phyloP scores from a whole-genome alignment of 92 coral and sea anemone species.

The Parazoanthus swiftii region DNA sequence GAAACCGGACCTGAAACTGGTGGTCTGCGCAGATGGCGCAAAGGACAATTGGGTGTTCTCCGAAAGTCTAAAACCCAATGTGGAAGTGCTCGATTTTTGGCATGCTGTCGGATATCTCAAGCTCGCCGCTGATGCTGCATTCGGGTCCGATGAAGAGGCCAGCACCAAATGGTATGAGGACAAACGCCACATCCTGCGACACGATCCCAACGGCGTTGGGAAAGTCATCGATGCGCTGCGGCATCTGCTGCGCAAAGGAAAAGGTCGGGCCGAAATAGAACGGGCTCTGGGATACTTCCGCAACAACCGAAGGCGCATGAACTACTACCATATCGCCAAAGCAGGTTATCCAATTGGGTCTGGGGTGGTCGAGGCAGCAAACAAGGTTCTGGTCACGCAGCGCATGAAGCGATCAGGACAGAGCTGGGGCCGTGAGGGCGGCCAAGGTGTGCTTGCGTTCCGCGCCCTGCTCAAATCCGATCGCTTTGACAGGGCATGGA shows the following conservation, averaged over 20 bases:
- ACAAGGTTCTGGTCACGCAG: background rate
- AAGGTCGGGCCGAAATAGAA: background rate
- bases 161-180: constrained; percentile 8
- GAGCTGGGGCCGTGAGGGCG: constrained; percentile 13
- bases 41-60: no score
- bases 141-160: constrained; percentile 14
- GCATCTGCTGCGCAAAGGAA: constrained; percentile 13
- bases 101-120: constrained; percentile 14
- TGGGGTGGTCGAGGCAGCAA: no score
- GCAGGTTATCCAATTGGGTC: no score
- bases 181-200: constrained; percentile 11
- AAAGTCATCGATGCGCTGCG: constrained; percentile 15
- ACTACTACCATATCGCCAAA: no score
- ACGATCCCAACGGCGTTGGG: constrained; percentile 16
- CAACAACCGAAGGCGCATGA: no score
- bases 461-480: constrained; percentile 11
- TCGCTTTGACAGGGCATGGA: constrained; percentile 5
- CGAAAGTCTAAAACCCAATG: background rate
- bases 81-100: constrained; percentile 14
- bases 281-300: no score
- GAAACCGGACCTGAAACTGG: constrained; percentile 8
- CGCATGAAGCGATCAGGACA: constrained; percentile 10
- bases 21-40: no score
- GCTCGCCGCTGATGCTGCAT: constrained; percentile 17
- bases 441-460: constrained; percentile 11